Evolutionary conservation across 2,888 invertebrate species (phyloP).

Genomic region (Drosophila leonis): DNA sequence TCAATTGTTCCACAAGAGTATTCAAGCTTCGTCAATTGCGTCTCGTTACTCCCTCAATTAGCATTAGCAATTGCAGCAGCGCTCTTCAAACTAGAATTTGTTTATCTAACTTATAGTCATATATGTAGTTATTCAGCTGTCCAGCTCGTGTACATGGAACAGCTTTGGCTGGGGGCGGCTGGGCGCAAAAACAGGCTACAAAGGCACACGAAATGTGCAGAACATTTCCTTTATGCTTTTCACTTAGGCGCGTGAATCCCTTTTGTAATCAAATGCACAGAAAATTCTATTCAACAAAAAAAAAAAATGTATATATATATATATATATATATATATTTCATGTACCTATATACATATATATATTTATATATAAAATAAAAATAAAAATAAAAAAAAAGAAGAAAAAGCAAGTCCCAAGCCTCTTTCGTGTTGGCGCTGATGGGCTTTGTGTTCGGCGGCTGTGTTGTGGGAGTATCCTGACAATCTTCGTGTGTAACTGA

Average conservation of each 20-base stretch:
- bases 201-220: constrained; percentile 43
- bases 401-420: constrained; percentile 65
- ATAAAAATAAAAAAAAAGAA: constrained; percentile 14
- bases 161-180: neutral
- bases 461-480: constrained; percentile 51
- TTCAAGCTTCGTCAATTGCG: neutral
- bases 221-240: constrained; percentile 61
- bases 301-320: constrained; percentile 9
- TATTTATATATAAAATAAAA: neutral
- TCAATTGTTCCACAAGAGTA: neutral
- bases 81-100: constrained; percentile 8
- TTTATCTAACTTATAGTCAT: constrained; percentile 4
- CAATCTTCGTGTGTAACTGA: constrained; percentile 40
- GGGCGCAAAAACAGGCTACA: constrained; percentile 7
- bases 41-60: neutral
- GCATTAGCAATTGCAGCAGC: constrained; percentile 11
- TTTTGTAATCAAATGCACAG: constrained; percentile 79
- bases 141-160: neutral
- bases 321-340: neutral
- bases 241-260: constrained; percentile 78
- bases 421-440: constrained; percentile 75
- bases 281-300: constrained; percentile 66
- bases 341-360: neutral
- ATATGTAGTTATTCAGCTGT: constrained; percentile 11
- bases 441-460: constrained; percentile 71